Evolutionary conservation across 2,113 vertebrate species (phyloP), one percentile per base, ranked within the genome.

Genomic region (Phyllostomus discolor): DNA sequence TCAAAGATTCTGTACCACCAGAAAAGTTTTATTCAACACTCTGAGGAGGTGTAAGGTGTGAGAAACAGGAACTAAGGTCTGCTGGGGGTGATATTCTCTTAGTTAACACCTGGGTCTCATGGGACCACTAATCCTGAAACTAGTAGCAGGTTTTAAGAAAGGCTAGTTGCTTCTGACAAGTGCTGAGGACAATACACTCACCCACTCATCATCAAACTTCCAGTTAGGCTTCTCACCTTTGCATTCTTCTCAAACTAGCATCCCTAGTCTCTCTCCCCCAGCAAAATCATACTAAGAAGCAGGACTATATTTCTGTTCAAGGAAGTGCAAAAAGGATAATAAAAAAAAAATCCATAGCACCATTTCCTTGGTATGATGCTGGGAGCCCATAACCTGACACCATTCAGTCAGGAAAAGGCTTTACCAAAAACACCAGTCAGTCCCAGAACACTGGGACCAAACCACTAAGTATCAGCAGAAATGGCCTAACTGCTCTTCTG

Each of bases 11-110:
- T 35, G 46, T 14, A 52, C 76, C 62, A 78, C 52, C 73, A 93
- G 92, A 79, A 91, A 97, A 95, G 90, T 95, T 80, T 96, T 91
- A 95, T 96, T 95, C 94, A 94, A 95, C 83, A 50, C 92, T 79
- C 83, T 67, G 84, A 92, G 92, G 94, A 94, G 92, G 95, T 91
- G 88, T 57, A 79, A 94, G 84, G 70, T 95, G 46, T 95, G 85
- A 94, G 92, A 96, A 95, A 96, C 92, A 84, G 89, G 69, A 96
- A 96, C 93, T n/a, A 73, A 83, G 57, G 70, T 57, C 35, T 90
- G 82, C 69, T 91, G 48, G 64, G 69, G 62, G 38, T 76, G 48
- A 95, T 83, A 89, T 91, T 91, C 88, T 97, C 90, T 70, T 69
- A 70, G 78, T 88, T 95, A 90, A 70, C 94, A 93, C 87, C 88